Evolutionary conservation across 2,888 invertebrate genomes (phyloP), one percentile per base, ranked within the genome.

Genomic region (Iphiclides podalirius): DNA sequence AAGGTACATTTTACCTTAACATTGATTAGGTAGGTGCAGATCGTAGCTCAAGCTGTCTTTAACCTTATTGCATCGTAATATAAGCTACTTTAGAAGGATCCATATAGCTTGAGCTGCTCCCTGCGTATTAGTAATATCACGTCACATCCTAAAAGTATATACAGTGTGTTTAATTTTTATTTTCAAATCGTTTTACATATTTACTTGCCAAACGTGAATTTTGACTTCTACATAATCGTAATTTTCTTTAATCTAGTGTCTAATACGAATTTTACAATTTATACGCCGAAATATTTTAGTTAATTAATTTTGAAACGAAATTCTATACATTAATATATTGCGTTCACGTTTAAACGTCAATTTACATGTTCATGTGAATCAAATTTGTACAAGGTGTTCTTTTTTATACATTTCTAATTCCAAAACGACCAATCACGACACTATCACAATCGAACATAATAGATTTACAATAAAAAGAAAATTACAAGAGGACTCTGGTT

Each of bases 141-240:
- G 70, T 81, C 80, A 88, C 86, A 72, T 75, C 61, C 83, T 85
- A 85, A 79, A 67, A 53, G 60, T 86, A 85, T 85, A 65, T 85
- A 85, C 84, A 86, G 66, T 73, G 64, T 63, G 59, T 57, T 39
- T 6, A 20, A 20, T 20, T n/a, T 46, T 59, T 59, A 53, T 55
- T 51, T 51, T 60, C 63, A 64, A 66, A 72, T 62, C 65, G 65
- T 69, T 20, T 72, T 73, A 68, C 70, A 73, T 80, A 81, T 31
- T 72, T 73, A 67, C 67, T 73, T 70, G 84, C 84, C 86, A 85
- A 87, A 87, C 75, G 73, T 66, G 73, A 82, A 80, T 86, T 85
- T 86, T 75, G 82, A 83, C 84, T 61, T 72, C 78, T 82, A 79
- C 71, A 73, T 82, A 84, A 74, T 61, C 64, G 64, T 75, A 71